A percentile compares a stretch with the other conserved stretches of the same genome.
Conservation (phyloP, 2,888 invertebrate genomes). For the Drosophila suboccidentalis region DNA sequence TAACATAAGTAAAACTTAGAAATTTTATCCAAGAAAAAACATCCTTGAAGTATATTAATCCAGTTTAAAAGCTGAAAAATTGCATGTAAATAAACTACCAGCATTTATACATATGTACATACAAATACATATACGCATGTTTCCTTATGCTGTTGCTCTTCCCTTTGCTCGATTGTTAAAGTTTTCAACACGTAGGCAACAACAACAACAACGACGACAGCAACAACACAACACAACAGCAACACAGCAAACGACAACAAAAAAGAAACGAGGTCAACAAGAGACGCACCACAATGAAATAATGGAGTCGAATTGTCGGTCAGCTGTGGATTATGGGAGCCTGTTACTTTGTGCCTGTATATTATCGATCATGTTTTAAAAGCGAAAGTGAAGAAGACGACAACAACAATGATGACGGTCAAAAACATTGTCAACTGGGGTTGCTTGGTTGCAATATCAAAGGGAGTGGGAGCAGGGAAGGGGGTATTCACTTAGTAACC, state of each 20-base stretch:
- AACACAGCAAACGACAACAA: conserved; percentile 16
- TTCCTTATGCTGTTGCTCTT: conserved; percentile 23
- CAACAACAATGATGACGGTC: background rate
- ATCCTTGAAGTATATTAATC: background rate
- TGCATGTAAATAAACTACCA: background rate
- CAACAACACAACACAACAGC: conserved; percentile 32
- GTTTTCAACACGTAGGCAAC: conserved; percentile 50
- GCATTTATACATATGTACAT: background rate
- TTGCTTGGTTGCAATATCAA: background rate
- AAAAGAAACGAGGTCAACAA: conserved; percentile 55
- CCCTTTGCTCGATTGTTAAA: conserved; percentile 53
- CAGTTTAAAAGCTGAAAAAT: conserved; percentile 1
- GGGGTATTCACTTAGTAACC: conserved; percentile 40
- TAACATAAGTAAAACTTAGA: too few relatives aligned
- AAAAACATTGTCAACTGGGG: conserved; percentile 3
- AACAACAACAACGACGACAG: conserved; percentile 39
- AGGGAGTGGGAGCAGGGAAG: background rate
- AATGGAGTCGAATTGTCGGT: conserved; percentile 41
- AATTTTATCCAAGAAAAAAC: too few relatives aligned
- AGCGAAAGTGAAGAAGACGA: conserved; percentile 77
- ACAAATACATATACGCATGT: background rate
- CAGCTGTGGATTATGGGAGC: conserved; percentile 60
- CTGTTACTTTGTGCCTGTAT: conserved; percentile 79
- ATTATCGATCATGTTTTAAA: conserved; percentile 84
- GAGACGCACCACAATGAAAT: conserved; percentile 27